Evolutionary conservation across 2,888 invertebrate species (phyloP), one percentile per base, ranked within the genome.

Genomic region (Anoncus sp.): DNA sequence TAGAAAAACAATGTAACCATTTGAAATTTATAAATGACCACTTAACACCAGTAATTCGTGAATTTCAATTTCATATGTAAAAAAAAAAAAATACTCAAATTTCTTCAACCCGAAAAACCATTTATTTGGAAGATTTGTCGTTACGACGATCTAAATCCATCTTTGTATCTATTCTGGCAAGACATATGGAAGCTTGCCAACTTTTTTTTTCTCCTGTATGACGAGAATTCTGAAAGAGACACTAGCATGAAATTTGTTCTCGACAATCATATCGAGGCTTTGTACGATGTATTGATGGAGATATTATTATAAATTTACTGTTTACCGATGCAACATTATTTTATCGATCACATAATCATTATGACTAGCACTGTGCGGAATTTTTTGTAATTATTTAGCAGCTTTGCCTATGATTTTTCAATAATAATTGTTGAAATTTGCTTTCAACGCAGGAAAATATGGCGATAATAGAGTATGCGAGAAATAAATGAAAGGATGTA

Each of bases 401-500:
- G 12, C 38, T 38, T 51, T 12, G 9, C 35, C 22, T 4, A 20
- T 20, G 14, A 22, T n/a, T 10, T 9, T 24, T 18, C 40, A 6
- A 18, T 10, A n/a, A 45, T 35, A 4, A n/a, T 22, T 20, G 7
- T 40, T 10, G n/a, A 38, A 16, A 66, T 73, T 53, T 20, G 9
- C 57, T 45, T 47, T 38, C 20, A 31, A 35, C 20, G 18, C 6
- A 18, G 18, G 24, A 35, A 24, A 14, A 40, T 51, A 51, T 24
- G 27, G 27, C 22, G 35, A n/a, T n/a, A 43, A 51, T 45, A 22
- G 55, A 66, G 20, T 45, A 20, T 57, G 47, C 31, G 31, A n/a
- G 40, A 14, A 60, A 40, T 49, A 27, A 35, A 59, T 51, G 35
- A 35, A 49, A 40, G 14, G 12, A 49, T 20, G 57, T 12, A 38